Evolutionary conservation across 2,797 vertebrate genomes (phyloP).

Genomic region (Distichodus sexfasciatus): DNA sequence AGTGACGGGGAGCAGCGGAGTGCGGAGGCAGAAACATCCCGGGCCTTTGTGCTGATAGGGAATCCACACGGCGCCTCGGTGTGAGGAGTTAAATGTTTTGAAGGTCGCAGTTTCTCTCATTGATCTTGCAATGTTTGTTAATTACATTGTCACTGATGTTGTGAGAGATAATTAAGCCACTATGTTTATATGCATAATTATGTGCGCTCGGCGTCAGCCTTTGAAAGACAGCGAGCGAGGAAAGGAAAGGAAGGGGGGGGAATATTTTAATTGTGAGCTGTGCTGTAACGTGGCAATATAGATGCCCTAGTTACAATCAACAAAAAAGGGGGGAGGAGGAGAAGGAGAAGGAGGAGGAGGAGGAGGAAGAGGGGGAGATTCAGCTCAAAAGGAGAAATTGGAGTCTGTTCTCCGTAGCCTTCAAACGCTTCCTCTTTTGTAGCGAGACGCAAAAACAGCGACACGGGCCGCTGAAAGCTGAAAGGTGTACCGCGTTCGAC

Average conservation of each 20-base stretch:
- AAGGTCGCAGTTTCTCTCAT: slow-evolving; percentile 99
- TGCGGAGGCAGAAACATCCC: slow-evolving; percentile 72
- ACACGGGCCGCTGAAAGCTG: slow-evolving; percentile 37
- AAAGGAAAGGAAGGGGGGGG: slow-evolving; percentile 52
- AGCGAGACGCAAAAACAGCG: slow-evolving; percentile 60
- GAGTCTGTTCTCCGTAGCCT: slow-evolving; percentile 64
- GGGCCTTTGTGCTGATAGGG: slow-evolving; percentile 74
- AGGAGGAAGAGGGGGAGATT: slow-evolving; percentile 51
- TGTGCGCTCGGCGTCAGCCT: slow-evolving; percentile 93
- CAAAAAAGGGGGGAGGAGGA: slow-evolving; percentile 68
- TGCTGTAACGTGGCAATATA: slow-evolving; percentile 78
- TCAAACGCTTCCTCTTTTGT: slow-evolving; percentile 65
- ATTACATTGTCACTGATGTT: slow-evolving; percentile 99
- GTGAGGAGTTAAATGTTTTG: slow-evolving; percentile 88
- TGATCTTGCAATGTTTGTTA: slow-evolving; percentile 99
- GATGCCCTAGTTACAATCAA: slow-evolving; percentile 86
- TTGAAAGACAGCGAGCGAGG: slow-evolving; percentile 79
- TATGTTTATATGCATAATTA: slow-evolving; percentile 99
- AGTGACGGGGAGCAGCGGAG: slow-evolving; percentile 64
- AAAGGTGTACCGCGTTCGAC: slow-evolving; percentile 63
- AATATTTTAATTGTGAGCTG: slow-evolving; percentile 80
- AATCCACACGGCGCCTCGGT: slow-evolving; percentile 71
- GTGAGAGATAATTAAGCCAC: slow-evolving; percentile 99
- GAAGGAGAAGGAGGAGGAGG: slow-evolving; percentile 44
- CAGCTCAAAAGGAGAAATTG: slow-evolving; percentile 67